Evolutionary conservation across 2,113 vertebrate genomes (phyloP), one percentile per base, ranked within the genome.

Genomic region (Anser cygnoides): DNA sequence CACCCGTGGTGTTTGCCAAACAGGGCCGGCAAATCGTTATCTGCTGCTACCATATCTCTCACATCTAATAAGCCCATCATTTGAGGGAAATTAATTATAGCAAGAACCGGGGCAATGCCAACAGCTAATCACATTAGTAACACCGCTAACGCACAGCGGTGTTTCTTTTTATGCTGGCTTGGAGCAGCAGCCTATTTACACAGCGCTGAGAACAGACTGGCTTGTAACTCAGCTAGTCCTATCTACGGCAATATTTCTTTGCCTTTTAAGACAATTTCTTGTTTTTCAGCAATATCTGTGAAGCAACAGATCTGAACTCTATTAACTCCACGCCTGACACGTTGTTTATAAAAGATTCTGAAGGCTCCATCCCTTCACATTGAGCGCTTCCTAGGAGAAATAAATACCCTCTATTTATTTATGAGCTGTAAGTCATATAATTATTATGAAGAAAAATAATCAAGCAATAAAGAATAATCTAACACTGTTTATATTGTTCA

Each of bases 131-230:
- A 2, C 67, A 12, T 43, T n/a, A 76, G 68, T 6, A 31, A 14
- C 50, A 0, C 43, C 9, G 44, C 31, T n/a, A 37, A 18, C 0
- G 9, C 26, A 37, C 61, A 5, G 1, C 4, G 3, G 54, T 1
- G 65, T 3, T n/a, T 66, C 29, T 35, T 1, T 3, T 63, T 1
- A 1, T 18, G 57, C 63, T 19, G 71, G 35, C 39, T 61, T 49
- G 61, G 12, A 57, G 41, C 0, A 7, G 49, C 44, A 43, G 41
- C 33, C 25, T 3, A 2, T n/a, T 31, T 54, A 20, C 1, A 16
- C 35, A 54, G 37, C 1, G 7, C 7, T 39, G 74, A 9, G 29
- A 50, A 7, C 13, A 52, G 44, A 7, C 37, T 14, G 67, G 5
- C 12, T 39, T 20, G 18, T 37, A 54, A 6, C 65, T 20, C 84